Evolutionary conservation across 2,113 vertebrate genomes (phyloP).

Genomic region (Eurystomus gularis): DNA sequence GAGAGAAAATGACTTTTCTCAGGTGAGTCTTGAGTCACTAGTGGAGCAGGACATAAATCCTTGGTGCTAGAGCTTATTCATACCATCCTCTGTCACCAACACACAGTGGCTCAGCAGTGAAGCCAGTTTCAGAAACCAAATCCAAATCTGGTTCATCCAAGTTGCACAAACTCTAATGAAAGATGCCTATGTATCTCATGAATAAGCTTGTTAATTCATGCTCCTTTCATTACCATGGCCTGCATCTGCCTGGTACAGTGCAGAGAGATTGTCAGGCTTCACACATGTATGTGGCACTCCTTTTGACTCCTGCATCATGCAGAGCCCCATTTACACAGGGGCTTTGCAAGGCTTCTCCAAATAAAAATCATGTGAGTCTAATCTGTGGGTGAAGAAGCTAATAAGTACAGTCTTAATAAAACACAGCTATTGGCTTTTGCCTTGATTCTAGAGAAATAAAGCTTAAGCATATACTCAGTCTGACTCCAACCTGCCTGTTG

Average conservation of each 20-base stretch:
- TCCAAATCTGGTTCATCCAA: not conserved
- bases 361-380: not conserved
- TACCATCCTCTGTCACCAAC: not conserved
- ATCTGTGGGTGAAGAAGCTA: not conserved
- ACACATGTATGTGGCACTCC: not conserved
- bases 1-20: not conserved
- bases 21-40: not conserved
- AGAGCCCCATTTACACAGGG: not conserved
- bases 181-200: not conserved
- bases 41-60: not conserved
- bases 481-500: not conserved
- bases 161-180: not conserved
- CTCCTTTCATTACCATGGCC: not conserved
- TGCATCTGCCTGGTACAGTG: not conserved
- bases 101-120: not conserved
- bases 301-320: not conserved
- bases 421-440: not conserved
- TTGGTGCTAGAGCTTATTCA: not conserved
- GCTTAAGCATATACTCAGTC: not conserved
- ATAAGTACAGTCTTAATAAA: not conserved
- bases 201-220: not conserved
- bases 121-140: not conserved
- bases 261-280: not conserved
- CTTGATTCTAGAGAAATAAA: not conserved
- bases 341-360: not conserved